Evolutionary conservation across 2,797 vertebrate genomes (phyloP).

Genomic region (Periophthalmus magnuspinnatus): DNA sequence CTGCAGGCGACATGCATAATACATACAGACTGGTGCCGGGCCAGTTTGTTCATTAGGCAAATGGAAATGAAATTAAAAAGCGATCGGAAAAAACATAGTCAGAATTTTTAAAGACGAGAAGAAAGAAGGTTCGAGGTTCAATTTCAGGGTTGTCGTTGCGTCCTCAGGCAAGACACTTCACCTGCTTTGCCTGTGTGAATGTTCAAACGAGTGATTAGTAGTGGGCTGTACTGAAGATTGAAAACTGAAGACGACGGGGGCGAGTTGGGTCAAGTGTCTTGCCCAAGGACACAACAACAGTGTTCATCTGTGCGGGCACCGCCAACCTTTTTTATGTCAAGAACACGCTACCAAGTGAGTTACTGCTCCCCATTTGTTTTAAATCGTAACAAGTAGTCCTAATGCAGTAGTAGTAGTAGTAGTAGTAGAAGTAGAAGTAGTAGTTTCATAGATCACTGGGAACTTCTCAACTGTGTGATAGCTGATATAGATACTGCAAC

Average conservation of each 20-base stretch:
- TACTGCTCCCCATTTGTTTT: too few relatives aligned
- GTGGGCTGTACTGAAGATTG: too few relatives aligned
- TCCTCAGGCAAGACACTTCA: too few relatives aligned
- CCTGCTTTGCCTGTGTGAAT: background rate
- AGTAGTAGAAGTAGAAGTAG: too few relatives aligned
- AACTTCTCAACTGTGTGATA: slow-evolving; percentile 24
- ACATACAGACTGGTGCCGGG: background rate
- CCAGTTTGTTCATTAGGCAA: background rate
- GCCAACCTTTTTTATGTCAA: too few relatives aligned
- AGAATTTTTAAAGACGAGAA: background rate
- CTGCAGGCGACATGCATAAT: slow-evolving; percentile 5
- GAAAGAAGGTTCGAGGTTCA: background rate
- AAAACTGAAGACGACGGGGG: too few relatives aligned
- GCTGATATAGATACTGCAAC: background rate
- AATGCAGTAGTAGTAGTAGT: too few relatives aligned
- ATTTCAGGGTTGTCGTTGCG: background rate
- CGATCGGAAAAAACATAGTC: background rate
- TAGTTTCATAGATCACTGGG: slow-evolving; percentile 30
- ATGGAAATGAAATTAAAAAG: background rate
- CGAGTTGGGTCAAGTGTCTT: too few relatives aligned
- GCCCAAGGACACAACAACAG: too few relatives aligned
- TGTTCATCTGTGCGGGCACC: too few relatives aligned
- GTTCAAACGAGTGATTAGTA: background rate
- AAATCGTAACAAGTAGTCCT: too few relatives aligned
- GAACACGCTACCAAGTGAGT: too few relatives aligned